Evolutionary conservation across 2,797 vertebrate genomes (phyloP).

Genomic region (Allenopithecus nigroviridis): DNA sequence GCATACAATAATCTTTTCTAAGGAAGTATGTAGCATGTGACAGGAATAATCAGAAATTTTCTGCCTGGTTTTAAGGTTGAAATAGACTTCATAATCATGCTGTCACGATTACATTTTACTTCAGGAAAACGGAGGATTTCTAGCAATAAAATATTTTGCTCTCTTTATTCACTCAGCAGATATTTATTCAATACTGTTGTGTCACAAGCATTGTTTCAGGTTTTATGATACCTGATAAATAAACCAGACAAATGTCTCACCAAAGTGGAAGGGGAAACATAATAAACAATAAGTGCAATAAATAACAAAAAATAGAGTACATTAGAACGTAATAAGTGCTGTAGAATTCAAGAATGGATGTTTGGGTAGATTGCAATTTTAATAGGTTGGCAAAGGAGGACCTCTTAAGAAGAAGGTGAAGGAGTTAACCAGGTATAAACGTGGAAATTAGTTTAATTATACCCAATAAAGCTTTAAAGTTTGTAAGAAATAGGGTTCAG

Average conservation of each 20-base stretch:
- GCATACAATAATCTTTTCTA: background rate
- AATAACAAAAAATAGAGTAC: background rate
- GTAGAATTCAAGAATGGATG: background rate
- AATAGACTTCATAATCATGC: background rate
- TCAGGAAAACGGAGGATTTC: background rate
- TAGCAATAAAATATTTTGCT: background rate
- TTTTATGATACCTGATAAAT: background rate
- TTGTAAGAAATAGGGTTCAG: background rate
- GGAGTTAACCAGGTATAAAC: background rate
- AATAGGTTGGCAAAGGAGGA: background rate
- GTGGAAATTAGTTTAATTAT: background rate
- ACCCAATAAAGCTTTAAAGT: background rate
- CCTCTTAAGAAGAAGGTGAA: background rate
- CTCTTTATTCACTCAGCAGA: background rate
- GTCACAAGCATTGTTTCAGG: background rate
- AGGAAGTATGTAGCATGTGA: background rate
- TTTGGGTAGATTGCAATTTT: background rate
- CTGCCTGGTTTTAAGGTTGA: background rate
- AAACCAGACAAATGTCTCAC: background rate
- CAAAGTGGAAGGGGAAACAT: background rate
- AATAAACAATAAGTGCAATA: background rate
- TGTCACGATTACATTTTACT: background rate
- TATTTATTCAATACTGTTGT: background rate
- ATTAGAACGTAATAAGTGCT: background rate
- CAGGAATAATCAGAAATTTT: constrained; percentile 30